phyloP scores from a whole-genome alignment of 2,888 invertebrate species.

The Mesochorus sp. region DNA sequence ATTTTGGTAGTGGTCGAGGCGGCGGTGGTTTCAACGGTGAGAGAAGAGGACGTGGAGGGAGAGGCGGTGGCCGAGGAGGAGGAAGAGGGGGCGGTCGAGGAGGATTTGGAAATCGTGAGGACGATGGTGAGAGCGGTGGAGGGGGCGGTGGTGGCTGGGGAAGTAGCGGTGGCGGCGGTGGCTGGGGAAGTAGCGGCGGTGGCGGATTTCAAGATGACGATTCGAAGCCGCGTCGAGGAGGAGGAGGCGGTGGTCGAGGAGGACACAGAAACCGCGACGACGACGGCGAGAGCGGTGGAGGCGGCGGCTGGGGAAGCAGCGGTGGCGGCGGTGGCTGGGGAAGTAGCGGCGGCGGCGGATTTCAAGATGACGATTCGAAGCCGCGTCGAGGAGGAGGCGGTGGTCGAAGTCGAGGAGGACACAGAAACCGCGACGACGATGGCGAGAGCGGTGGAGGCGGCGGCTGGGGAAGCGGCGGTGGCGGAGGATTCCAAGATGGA shows the following conservation, averaged over 20 bases:
- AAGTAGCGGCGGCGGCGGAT: slow-evolving; percentile 41
- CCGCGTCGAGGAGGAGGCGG: slow-evolving; percentile 53
- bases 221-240: slow-evolving; percentile 50
- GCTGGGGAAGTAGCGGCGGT: not conserved
- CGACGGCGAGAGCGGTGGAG: slow-evolving; percentile 51
- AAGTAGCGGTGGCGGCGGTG: slow-evolving; percentile 15
- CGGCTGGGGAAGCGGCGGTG: slow-evolving; percentile 62
- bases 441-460: slow-evolving; percentile 60
- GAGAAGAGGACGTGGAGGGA: slow-evolving; percentile 5
- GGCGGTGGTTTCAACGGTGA: slow-evolving; percentile 1
- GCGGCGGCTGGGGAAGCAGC: slow-evolving; percentile 52
- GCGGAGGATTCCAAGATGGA: slow-evolving; percentile 46
- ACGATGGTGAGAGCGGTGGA: slow-evolving; percentile 62
- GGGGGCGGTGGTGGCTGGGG: slow-evolving; percentile 65
- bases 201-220: slow-evolving; percentile 13
- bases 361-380: slow-evolving; percentile 7
- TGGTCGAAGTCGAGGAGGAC: slow-evolving; percentile 78
- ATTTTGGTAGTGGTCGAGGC: slow-evolving; percentile 2
- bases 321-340: slow-evolving; percentile 54
- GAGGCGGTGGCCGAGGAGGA: slow-evolving; percentile 49
- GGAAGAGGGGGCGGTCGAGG: slow-evolving; percentile 29
- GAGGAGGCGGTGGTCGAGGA: slow-evolving; percentile 48
- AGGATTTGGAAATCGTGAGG: slow-evolving; percentile 52
- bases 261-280: slow-evolving; percentile 54
- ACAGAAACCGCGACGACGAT: slow-evolving; percentile 46